A percentile compares a stretch with the other conserved stretches of the same genome.
These are phyloP conservation scores for Lycaon pictus DNA, from an alignment of 2,113 vertebrate species.

Conservation along the genomic window DNA sequence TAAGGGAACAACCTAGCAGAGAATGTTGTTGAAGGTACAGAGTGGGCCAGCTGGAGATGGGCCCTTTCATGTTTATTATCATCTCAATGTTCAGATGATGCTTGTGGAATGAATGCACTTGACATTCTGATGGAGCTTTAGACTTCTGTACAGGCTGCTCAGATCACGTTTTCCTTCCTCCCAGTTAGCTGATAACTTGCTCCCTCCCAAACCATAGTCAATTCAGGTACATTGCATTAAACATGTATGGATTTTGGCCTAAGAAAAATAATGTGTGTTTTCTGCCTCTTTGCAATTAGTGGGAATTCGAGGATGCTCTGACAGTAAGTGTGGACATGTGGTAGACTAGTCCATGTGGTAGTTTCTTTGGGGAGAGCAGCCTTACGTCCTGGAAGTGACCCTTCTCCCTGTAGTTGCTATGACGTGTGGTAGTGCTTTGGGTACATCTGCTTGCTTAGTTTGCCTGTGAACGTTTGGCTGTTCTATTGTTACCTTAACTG, in stretches of 20 bases:
- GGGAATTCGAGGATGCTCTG: slow-evolving; percentile 71
- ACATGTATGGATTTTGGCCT: slow-evolving; percentile 18
- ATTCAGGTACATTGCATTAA: neutral
- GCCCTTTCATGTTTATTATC: neutral
- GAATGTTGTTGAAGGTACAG: neutral
- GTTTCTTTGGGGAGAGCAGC: neutral
- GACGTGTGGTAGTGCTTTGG: slow-evolving; percentile 26
- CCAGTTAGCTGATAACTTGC: neutral
- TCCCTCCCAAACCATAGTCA: neutral
- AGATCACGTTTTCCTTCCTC: neutral
- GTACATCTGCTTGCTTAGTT: slow-evolving; percentile 60
- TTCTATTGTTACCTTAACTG: slow-evolving; percentile 46
- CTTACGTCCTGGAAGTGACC: neutral
- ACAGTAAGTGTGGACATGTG: slow-evolving; percentile 64
- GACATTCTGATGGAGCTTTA: neutral
- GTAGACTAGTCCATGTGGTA: slow-evolving; percentile 18
- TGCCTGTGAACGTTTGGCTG: slow-evolving; percentile 55
- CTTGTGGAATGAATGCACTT: neutral
- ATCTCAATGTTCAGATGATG: neutral
- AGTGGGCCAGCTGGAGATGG: neutral
- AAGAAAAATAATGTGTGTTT: slow-evolving; percentile 65
- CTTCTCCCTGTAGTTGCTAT: slow-evolving; percentile 34
- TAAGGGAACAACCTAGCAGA: neutral
- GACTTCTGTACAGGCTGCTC: neutral
- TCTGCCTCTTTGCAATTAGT: slow-evolving; percentile 73